Evolutionary conservation across 30 jellyfish, hydroid and myxozoan species (phyloP).

Genomic region (Pelagia noctiluca): DNA sequence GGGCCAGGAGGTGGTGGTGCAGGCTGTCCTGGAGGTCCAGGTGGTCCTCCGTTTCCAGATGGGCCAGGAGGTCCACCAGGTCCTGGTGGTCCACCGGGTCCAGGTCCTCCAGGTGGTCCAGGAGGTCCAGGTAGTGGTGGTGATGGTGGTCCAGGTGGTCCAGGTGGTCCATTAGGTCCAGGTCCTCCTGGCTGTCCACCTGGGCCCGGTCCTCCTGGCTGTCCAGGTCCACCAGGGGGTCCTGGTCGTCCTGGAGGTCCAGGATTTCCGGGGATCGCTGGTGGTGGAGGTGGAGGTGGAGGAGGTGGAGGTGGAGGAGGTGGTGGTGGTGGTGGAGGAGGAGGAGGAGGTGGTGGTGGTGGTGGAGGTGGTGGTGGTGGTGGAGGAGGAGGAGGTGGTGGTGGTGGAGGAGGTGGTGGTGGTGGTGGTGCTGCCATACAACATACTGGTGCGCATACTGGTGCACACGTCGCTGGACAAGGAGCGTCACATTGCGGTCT

Average conservation of each 20-base stretch:
- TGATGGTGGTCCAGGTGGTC: constrained; percentile 87
- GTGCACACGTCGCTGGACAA: constrained; percentile 96
- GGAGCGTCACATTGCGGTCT: constrained; percentile 86
- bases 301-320: constrained; percentile 98
- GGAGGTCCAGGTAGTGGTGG: constrained; percentile 85
- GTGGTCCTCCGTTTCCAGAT: constrained; percentile 72
- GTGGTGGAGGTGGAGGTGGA: constrained; percentile 90
- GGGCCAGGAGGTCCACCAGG: constrained; percentile 85
- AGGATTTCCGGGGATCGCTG: constrained; percentile 72
- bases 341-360: constrained; percentile 77
- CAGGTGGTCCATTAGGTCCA: constrained; percentile 79
- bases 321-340: constrained; percentile 87
- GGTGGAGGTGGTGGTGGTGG: constrained; percentile 86
- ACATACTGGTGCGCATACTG: constrained; percentile 95
- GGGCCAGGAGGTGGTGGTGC: constrained; percentile 79
- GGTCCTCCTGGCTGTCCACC: constrained; percentile 82
- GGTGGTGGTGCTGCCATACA: constrained; percentile 95
- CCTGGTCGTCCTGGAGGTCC: constrained; percentile 57
- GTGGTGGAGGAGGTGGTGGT: constrained; percentile 97
- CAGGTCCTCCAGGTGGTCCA: constrained; percentile 84
- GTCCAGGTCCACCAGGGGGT: constrained; percentile 69
- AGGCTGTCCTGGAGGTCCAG: constrained; percentile 90
- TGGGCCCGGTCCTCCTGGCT: constrained; percentile 78
- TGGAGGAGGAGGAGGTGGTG: constrained; percentile 90
- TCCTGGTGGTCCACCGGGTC: constrained; percentile 80